Evolutionary conservation across 64 coral and sea anemone species (phyloP).

Genomic region (Actinia tenebrosa): DNA sequence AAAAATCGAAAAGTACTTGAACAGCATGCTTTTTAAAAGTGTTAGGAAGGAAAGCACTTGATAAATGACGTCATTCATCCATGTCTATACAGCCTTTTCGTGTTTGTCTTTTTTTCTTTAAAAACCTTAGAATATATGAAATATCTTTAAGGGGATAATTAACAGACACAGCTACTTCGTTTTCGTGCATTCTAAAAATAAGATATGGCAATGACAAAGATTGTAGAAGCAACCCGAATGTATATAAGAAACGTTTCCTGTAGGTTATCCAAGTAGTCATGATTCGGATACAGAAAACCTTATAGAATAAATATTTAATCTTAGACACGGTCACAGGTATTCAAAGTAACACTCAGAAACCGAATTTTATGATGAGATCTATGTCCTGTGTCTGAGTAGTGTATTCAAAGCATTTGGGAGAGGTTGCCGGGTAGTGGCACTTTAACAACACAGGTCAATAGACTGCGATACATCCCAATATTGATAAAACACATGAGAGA

Average conservation of each 20-base stretch:
- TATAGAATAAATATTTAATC: too few relatives aligned
- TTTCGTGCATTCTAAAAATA: too few relatives aligned
- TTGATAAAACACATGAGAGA: neutral
- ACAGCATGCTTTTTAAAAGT: neutral
- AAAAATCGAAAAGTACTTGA: neutral
- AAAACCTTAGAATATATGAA: neutral
- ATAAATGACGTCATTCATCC: neutral
- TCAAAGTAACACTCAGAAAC: too few relatives aligned
- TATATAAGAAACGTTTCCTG: too few relatives aligned
- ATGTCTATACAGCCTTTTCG: neutral
- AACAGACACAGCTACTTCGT: too few relatives aligned
- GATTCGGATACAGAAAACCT: too few relatives aligned
- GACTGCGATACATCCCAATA: neutral
- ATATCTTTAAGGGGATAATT: neutral
- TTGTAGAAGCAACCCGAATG: too few relatives aligned
- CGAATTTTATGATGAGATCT: too few relatives aligned
- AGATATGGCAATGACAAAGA: too few relatives aligned
- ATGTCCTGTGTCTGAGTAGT: neutral
- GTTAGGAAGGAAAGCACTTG: neutral
- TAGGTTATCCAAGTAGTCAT: too few relatives aligned
- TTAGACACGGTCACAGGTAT: too few relatives aligned
- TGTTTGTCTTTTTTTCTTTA: neutral
- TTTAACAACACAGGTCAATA: neutral
- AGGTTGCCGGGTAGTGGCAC: neutral
- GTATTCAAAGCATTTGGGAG: neutral